Evolutionary conservation across 2,113 vertebrate species (phyloP), one percentile per base, ranked within the genome.

Genomic region (Rhegmatorhina hoffmannsi): DNA sequence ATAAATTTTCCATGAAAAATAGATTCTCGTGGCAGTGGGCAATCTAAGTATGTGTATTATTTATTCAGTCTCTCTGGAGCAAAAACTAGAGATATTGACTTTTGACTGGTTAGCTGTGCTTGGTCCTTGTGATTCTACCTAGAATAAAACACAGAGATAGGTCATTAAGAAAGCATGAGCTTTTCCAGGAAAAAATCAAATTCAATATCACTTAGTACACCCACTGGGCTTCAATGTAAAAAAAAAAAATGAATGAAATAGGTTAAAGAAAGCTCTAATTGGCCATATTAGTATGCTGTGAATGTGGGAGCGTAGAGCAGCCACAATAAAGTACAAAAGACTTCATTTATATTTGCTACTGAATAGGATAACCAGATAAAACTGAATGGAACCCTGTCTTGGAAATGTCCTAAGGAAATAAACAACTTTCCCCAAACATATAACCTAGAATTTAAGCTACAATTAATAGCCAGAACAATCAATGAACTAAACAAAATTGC

Each of bases 1-100:
- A 88, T 77, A 91, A 66, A 86, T 84, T 94, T 92, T 81, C 82
- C 53, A 86, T 94, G 76, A 93, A 81, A 95, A 94, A 95, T 78
- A 50, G 44, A 90, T 90, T 40, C 24, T 67, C 66, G 55, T 91
- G 70, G 66, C 87, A 80, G 38, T 91, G 50, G 40, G 43, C 55
- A 91, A 76, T 89, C 75, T 85, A 89, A 89, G 68, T 87, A 79
- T 64, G 62, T 91, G 5, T 92, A 81, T 88, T 87, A 91, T 87
- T 91, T 91, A 91, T 94, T 82, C 38, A 68, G 29, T 73, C n/a
- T 79, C 74, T 92, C 82, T 91, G 38, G 46, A 92, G 70, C 5
- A 86, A 92, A 91, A 83, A 7, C 74, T 88, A 92, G 91, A 69
- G 92, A 50, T 86, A 88, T 90, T 90, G 85, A 58, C 58, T 95